These are phyloP conservation scores for Meliscaeva auricollis DNA, from an alignment of 2,888 invertebrate genomes.

Conservation along the genomic window DNA sequence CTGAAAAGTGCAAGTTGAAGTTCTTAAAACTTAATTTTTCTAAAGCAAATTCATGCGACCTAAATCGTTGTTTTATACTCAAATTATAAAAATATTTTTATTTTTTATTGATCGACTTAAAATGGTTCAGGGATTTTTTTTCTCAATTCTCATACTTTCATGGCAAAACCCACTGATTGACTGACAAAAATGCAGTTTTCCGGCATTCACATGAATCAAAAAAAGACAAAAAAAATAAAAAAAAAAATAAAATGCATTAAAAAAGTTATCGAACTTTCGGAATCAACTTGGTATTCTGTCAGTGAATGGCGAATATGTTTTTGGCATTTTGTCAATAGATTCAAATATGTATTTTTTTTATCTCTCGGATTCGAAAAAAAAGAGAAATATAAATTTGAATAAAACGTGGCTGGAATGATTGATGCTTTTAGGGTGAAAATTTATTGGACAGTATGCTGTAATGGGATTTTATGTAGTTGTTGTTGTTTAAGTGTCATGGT, in stretches of 20 bases:
- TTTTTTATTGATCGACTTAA: background rate
- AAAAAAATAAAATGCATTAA: too few species aligned
- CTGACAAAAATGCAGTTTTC: constrained; percentile 37
- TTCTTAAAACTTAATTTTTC: background rate
- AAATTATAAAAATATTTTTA: background rate
- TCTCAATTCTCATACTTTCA: background rate
- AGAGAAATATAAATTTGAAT: constrained; percentile 40
- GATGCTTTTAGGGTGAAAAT: constrained; percentile 39
- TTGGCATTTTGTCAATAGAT: constrained; percentile 66
- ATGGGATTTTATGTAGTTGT: background rate
- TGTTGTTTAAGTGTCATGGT: constrained; percentile 7
- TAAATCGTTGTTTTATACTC: background rate
- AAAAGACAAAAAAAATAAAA: background rate
- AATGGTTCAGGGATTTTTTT: background rate
- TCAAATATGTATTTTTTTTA: background rate
- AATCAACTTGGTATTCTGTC: constrained; percentile 45
- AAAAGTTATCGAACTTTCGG: constrained; percentile 55
- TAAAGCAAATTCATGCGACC: background rate
- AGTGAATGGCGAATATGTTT: constrained; percentile 34
- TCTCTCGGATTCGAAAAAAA: background rate
- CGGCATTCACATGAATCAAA: background rate
- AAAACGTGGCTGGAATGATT: constrained; percentile 57
- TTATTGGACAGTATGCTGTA: constrained; percentile 36
- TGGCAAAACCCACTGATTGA: constrained; percentile 9
- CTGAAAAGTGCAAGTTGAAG: too few species aligned